phyloP scores from a whole-genome alignment of 2,113 vertebrate genomes.

The Periophthalmus modestus region DNA sequence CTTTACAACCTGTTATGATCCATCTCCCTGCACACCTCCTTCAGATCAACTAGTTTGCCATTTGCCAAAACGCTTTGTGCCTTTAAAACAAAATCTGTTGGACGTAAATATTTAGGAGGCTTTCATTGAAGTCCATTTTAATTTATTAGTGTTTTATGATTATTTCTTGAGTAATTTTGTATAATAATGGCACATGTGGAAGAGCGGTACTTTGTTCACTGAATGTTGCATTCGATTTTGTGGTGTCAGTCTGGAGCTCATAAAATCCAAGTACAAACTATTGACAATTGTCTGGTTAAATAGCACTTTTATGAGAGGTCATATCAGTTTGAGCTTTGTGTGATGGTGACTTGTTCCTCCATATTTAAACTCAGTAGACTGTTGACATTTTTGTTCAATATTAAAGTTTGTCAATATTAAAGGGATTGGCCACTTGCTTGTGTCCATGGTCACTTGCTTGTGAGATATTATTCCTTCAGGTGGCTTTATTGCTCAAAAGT shows the following conservation, averaged over 20 bases:
- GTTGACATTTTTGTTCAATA: neutral
- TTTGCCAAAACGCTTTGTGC: conserved; percentile 38
- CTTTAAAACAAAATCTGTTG: conserved; percentile 61
- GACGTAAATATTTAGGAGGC: conserved; percentile 58
- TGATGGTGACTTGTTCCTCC: conserved; percentile 25
- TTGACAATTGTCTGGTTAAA: conserved; percentile 27
- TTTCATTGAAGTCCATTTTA: conserved; percentile 45
- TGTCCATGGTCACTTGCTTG: too few relatives aligned
- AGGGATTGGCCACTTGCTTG: too few relatives aligned
- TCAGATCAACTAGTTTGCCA: conserved; percentile 30
- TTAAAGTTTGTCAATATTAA: too few relatives aligned
- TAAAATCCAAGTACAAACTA: conserved; percentile 49
- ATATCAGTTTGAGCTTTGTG: conserved; percentile 28
- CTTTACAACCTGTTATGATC: conserved; percentile 41
- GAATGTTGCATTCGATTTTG: conserved; percentile 44
- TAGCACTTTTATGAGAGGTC: conserved; percentile 37
- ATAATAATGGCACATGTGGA: conserved; percentile 39
- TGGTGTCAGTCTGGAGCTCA: conserved; percentile 56
- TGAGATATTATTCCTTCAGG: too few relatives aligned
- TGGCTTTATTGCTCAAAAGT: too few relatives aligned
- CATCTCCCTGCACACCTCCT: conserved; percentile 21
- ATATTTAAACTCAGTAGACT: conserved; percentile 12
- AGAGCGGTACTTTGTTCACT: conserved; percentile 6
- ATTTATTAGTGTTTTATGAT: conserved; percentile 61
- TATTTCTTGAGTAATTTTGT: conserved; percentile 44